Evolutionary conservation across 2,888 invertebrate species (phyloP), one percentile per base, ranked within the genome.

Genomic region (Stenichneumon culpator): DNA sequence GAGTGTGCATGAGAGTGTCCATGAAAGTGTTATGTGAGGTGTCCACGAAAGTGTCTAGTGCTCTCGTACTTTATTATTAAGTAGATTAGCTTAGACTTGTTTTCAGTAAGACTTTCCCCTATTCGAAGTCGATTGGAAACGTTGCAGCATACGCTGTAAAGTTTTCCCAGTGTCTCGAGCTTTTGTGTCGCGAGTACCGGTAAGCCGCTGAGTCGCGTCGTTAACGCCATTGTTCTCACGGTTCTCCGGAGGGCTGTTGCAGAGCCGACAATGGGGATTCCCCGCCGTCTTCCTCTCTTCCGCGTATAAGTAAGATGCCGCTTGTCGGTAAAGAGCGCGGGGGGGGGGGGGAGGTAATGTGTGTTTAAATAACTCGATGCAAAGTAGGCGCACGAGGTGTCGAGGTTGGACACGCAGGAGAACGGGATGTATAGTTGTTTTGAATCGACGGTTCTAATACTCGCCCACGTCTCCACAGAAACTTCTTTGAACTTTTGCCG

Each of bases 351-450:
- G 25, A 3, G 25, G 25, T 77, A 85, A 87, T 87, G 87, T 83
- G 89, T 90, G 90, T 89, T 87, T 86, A 89, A 90, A 89, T 88
- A 89, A 90, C 88, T 89, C 86, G 86, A 88, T 89, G 88, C 86
- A 89, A 89, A 90, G 87, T 81, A 88, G 84, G 70, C 70, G 83
- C 72, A 81, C 67, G 68, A 82, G 69, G 57, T 67, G 78, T 75
- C 82, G 65, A 77, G 68, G 77, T 79, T 82, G 85, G 50, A 82
- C 78, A 74, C 52, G 81, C 19, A 36, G 65, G 36, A 52, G 47
- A 32, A 57, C 39, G 75, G 47, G 69, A 70, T 60, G 69, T 47
- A 78, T 22, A 69, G 69, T 54, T 28, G 78, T 57, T 54, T 19
- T 9, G 78, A 36, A 69, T 69, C 57, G 25, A n/a, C 7, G 19